Base-by-base conservation (phyloP, 2,113 vertebrate species). In the Equus quagga region DNA sequence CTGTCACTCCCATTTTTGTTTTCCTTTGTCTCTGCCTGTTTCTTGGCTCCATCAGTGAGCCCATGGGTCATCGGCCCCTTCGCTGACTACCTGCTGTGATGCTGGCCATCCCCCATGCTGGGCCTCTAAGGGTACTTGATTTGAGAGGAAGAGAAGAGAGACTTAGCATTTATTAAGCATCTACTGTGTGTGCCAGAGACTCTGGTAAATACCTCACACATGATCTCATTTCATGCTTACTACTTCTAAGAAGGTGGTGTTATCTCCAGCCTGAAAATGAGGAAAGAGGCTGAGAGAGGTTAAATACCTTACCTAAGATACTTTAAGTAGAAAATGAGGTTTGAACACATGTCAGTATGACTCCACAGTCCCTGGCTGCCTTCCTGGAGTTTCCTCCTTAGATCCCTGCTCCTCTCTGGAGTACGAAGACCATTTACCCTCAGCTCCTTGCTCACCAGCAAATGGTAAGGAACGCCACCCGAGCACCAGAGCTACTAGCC, bases 141-240 rank as follows among this genome's bases (percentile, higher is more conserved):
- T 69, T 24, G n/a, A 94, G n/a, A 65, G 31, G 49, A 97, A 80
- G 67, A 91, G n/a, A 36, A 91, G 56, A 83, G 54, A 91, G 56
- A 83, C 17, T 23, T 76, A 88, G 36, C 23, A 23, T 94, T 67
- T 83, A 85, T 56, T 88, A 94, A 76, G 8, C 6, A 41, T 73
- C 58, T 49, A 24, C 21, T 26, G 12, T 70, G 26, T 64, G 33
- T 79, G 33, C 72, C 82, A 64, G 58, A 36, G 44, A 62, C 17
- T 80, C n/a, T 36, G n/a, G 65, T 73, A 69, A 87, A 91, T 31
- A 12, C 24, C 46, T 96, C 65, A 78, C 49, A 28, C 10, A 58
- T 78, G 54, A 26, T 62, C 56, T 70, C 51, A 79, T 76, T 64
- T 81, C 69, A 85, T 76, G 41, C 12, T 36, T 92, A 41, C 54